Conservation (phyloP, 2,113 vertebrate species). For the Nothoprocta perdicaria region DNA sequence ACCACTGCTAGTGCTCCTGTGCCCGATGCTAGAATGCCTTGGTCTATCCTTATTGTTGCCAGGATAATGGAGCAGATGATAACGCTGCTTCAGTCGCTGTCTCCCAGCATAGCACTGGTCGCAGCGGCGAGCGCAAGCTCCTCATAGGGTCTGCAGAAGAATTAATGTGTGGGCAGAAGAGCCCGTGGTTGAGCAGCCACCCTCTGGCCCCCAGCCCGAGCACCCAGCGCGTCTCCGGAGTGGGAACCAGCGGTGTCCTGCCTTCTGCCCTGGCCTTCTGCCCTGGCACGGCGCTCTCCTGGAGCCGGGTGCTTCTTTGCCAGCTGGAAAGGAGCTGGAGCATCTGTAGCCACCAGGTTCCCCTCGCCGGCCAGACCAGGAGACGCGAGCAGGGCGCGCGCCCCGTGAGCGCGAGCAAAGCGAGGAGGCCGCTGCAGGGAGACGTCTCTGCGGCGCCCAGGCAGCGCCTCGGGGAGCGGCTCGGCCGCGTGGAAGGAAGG, state of each 20-base stretch:
- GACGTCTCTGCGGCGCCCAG: no score
- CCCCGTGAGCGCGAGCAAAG: not conserved
- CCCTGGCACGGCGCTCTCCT: no score
- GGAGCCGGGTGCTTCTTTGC: not conserved
- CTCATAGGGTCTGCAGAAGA: not conserved
- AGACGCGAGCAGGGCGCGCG: not conserved
- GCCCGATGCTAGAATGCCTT: not conserved
- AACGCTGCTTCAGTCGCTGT: not conserved
- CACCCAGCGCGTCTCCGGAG: not conserved
- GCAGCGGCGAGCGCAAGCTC: not conserved
- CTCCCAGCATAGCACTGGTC: not conserved
- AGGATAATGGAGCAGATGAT: not conserved
- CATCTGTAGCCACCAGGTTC: not conserved
- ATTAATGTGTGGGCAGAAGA: not conserved
- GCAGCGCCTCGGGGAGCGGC: not conserved
- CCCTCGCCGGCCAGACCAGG: not conserved
- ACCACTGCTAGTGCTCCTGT: not conserved
- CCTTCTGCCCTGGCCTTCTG: not conserved
- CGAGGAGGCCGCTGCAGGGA: not conserved
- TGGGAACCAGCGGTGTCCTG: not conserved
- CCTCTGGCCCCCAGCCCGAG: not conserved
- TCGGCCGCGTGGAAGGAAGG: not conserved
- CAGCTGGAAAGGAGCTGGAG: not conserved
- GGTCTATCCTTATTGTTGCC: not conserved
- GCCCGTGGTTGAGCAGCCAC: not conserved